These are phyloP conservation scores for Crossocerus cetratus DNA, from an alignment of 2,888 invertebrate genomes.

Conservation along the genomic window DNA sequence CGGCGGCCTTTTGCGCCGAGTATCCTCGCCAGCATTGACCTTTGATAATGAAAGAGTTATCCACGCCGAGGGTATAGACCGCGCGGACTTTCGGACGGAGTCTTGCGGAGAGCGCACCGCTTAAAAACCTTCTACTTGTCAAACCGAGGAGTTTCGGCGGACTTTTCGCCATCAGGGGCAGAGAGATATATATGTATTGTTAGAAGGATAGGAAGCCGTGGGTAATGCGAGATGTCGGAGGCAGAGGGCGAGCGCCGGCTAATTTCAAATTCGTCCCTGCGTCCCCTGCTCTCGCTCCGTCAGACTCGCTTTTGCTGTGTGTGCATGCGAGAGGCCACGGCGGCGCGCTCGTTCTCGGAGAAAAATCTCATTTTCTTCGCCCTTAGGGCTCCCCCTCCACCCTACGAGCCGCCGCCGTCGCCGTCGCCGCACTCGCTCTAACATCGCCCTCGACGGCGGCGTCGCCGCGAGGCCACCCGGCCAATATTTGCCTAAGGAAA, in stretches of 20 bases:
- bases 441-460: no score
- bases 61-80: conserved; percentile 21
- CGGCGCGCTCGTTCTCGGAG: conserved; percentile 56
- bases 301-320: not conserved
- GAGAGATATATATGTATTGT: conserved; percentile 24
- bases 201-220: conserved; percentile 26
- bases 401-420: conserved; percentile 37
- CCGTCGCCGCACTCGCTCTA: not conserved
- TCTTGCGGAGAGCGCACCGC: conserved; percentile 3
- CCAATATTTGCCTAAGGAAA: conserved; percentile 76
- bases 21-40: conserved; percentile 49
- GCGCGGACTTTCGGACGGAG: conserved; percentile 18
- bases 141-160: not conserved
- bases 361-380: conserved; percentile 75
- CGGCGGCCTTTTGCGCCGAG: conserved; percentile 58
- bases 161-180: not conserved
- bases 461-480: conserved; percentile 60
- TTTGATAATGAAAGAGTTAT: conserved; percentile 56
- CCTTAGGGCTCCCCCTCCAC: conserved; percentile 68
- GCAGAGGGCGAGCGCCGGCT: conserved; percentile 68
- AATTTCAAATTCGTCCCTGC: conserved; percentile 74
- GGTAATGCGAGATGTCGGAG: conserved; percentile 60
- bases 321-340: not conserved
- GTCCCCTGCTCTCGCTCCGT: conserved; percentile 32
- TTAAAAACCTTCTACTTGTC: not conserved